These are phyloP conservation scores for Lycaena phlaeas DNA, from an alignment of 2,888 invertebrate species.

Conservation along the genomic window DNA sequence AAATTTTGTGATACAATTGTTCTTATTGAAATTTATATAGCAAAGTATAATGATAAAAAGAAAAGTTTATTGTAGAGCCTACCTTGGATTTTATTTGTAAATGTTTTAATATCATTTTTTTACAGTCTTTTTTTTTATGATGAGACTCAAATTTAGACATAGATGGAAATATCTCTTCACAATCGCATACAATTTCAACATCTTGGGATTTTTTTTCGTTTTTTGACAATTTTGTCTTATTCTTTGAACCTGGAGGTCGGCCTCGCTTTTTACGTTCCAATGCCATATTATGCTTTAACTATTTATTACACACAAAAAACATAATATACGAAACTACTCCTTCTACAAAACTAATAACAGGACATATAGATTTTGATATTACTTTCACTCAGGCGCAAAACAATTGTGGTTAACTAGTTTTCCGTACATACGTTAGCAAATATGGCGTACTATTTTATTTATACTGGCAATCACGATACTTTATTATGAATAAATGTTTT, in stretches of 20 bases:
- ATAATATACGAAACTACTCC: constrained; percentile 26
- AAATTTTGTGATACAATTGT: no score
- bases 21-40: no score
- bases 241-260: constrained; percentile 34
- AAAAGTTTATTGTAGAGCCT: no score
- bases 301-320: constrained; percentile 12
- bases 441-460: neutral
- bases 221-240: constrained; percentile 23
- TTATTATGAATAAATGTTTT: no score
- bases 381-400: constrained; percentile 61
- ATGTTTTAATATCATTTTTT: constrained; percentile 1
- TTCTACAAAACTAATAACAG: constrained; percentile 19
- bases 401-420: neutral
- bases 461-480: no score
- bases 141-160: constrained; percentile 4
- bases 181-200: constrained; percentile 13
- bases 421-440: constrained; percentile 4
- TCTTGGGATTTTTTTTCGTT: constrained; percentile 22
- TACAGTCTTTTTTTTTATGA: neutral
- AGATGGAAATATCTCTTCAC: constrained; percentile 13
- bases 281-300: constrained; percentile 33
- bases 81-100: constrained; percentile 4
- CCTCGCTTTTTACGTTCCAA: constrained; percentile 41
- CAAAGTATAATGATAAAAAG: no score
- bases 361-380: constrained; percentile 51